Evolutionary conservation across 2,113 vertebrate species (phyloP).

Genomic region (Athene noctua): DNA sequence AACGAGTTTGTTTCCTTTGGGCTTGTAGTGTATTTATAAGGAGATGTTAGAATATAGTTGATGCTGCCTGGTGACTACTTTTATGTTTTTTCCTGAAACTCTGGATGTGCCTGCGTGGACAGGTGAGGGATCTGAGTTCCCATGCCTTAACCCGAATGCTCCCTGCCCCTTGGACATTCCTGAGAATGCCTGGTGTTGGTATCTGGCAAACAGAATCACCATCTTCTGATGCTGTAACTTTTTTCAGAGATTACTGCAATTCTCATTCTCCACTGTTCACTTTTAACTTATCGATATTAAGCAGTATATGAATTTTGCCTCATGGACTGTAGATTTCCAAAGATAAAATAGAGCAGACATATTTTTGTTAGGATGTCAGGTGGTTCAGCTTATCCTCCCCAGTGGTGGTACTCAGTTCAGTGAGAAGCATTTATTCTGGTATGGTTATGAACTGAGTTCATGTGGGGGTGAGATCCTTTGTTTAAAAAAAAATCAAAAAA

Average conservation of each 20-base stretch:
- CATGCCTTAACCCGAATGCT: background rate
- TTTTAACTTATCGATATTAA: background rate
- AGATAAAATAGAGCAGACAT: background rate
- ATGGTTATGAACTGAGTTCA: background rate
- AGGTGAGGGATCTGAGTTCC: background rate
- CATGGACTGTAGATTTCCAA: background rate
- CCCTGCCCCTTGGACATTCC: background rate
- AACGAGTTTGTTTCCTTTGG: background rate
- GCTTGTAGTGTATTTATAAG: background rate
- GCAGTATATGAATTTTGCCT: background rate
- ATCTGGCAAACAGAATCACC: background rate
- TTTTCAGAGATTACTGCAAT: background rate
- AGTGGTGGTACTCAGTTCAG: accelerated
- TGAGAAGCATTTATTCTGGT: background rate
- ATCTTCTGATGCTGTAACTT: accelerated
- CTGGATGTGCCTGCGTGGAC: background rate
- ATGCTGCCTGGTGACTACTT: background rate
- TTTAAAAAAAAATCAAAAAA: background rate
- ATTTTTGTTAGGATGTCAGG: background rate
- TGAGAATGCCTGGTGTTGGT: background rate
- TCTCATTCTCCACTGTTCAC: background rate
- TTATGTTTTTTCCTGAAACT: background rate
- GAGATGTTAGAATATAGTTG: background rate
- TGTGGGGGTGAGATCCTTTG: background rate
- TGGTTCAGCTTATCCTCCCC: background rate